phyloP scores from a whole-genome alignment of 2,888 invertebrate species.

The Lasius platythorax region DNA sequence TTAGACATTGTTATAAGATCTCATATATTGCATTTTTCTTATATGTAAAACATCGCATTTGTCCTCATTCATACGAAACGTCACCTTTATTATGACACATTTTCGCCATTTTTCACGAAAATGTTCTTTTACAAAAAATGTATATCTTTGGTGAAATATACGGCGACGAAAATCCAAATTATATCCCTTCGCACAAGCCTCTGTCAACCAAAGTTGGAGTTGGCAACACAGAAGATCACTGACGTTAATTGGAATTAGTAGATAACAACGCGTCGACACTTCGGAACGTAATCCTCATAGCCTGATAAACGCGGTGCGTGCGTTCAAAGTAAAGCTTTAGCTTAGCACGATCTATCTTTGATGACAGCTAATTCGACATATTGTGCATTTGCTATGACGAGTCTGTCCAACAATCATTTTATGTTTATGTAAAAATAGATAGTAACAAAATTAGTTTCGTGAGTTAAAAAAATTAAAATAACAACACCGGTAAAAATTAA shows the following conservation, averaged over 20 bases:
- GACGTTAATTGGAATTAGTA: slow-evolving; percentile 73
- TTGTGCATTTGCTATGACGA: slow-evolving; percentile 47
- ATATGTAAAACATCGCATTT: background rate
- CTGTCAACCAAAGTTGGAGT: slow-evolving; percentile 37
- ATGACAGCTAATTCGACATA: slow-evolving; percentile 68
- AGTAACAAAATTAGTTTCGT: background rate
- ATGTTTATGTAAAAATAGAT: background rate
- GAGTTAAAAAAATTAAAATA: background rate
- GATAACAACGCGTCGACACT: slow-evolving; percentile 71
- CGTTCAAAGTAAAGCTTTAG: slow-evolving; percentile 68
- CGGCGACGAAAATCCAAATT: slow-evolving; percentile 31
- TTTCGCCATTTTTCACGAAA: slow-evolving; percentile 17
- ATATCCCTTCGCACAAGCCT: background rate
- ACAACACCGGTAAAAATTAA: background rate
- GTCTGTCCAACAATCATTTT: background rate
- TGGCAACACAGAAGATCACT: slow-evolving; percentile 58
- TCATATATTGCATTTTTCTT: background rate
- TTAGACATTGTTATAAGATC: slow-evolving; percentile 11
- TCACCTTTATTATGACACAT: background rate
- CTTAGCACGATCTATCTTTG: slow-evolving; percentile 67
- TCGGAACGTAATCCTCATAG: slow-evolving; percentile 68
- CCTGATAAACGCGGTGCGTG: slow-evolving; percentile 71
- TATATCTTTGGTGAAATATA: background rate
- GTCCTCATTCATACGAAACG: background rate
- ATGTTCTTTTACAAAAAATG: background rate